phyloP scores from a whole-genome alignment of 2,888 invertebrate genomes.

The Stratiomys singularior region DNA sequence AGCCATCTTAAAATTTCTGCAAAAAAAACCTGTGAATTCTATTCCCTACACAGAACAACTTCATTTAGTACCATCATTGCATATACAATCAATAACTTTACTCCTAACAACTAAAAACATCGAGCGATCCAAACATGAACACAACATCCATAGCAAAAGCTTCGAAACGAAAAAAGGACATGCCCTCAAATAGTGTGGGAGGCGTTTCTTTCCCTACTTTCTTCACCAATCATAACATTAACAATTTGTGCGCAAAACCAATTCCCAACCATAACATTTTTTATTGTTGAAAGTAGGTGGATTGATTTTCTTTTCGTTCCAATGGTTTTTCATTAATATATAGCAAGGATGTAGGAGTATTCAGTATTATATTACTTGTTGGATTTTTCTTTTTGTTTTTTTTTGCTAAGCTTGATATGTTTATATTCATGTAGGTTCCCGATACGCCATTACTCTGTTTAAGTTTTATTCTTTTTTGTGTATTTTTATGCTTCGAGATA shows the following conservation, averaged over 20 bases:
- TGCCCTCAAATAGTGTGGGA: slow-evolving; percentile 24
- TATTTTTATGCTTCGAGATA: neutral
- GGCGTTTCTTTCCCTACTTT: neutral
- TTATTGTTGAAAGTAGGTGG: neutral
- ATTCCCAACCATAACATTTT: neutral
- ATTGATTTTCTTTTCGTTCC: neutral
- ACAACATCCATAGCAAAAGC: neutral
- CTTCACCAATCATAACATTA: slow-evolving; percentile 13
- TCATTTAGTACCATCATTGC: no score
- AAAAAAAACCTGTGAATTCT: neutral
- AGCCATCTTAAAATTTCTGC: neutral
- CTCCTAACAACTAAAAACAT: neutral
- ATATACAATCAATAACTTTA: neutral
- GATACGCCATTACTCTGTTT: neutral
- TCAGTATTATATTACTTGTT: no score
- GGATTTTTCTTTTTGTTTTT: no score
- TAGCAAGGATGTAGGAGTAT: no score
- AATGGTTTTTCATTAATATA: no score
- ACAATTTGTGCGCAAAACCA: slow-evolving; percentile 17
- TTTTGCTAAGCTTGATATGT: neutral
- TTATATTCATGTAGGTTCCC: neutral
- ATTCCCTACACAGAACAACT: neutral
- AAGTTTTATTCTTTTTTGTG: neutral
- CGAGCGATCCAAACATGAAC: neutral
- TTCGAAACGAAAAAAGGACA: slow-evolving; percentile 2